Conservation (phyloP, 1,140 invertebrate genomes). For the Apis mellifera region DNA sequence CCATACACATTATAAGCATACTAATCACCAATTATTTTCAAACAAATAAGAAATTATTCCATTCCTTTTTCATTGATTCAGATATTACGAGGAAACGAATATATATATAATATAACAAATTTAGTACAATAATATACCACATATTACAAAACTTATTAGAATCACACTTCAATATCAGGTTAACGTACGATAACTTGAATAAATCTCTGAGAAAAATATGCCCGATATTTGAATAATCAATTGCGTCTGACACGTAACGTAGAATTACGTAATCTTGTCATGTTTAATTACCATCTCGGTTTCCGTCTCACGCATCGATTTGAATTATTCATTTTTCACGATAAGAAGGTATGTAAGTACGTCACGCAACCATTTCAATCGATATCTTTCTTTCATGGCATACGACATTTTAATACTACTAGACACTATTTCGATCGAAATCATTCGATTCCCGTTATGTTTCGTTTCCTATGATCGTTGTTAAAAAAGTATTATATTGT, state of each 20-base stretch:
- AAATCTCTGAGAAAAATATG: background rate
- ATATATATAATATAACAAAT: too few relatives aligned
- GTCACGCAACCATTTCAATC: background rate
- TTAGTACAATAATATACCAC: too few relatives aligned
- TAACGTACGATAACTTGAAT: background rate
- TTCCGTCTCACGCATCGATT: background rate
- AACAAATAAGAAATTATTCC: too few relatives aligned
- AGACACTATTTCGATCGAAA: slow-evolving; percentile 1
- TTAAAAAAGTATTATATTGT: background rate
- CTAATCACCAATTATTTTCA: too few relatives aligned
- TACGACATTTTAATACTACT: background rate
- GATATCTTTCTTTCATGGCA: background rate
- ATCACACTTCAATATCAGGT: background rate
- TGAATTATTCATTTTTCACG: slow-evolving; percentile 2
- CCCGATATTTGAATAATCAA: background rate
- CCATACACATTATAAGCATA: too few relatives aligned
- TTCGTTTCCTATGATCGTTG: too few relatives aligned
- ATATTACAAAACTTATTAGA: too few relatives aligned
- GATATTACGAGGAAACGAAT: too few relatives aligned
- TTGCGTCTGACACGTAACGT: background rate
- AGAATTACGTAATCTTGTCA: background rate
- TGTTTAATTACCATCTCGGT: background rate
- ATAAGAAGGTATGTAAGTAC: background rate
- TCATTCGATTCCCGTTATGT: background rate
- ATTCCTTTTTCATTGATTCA: too few relatives aligned